Percentiles rank a stretch among this genome's conserved stretches.
Conservation (phyloP, 2,797 vertebrate species). For the Anas bernieri region DNA sequence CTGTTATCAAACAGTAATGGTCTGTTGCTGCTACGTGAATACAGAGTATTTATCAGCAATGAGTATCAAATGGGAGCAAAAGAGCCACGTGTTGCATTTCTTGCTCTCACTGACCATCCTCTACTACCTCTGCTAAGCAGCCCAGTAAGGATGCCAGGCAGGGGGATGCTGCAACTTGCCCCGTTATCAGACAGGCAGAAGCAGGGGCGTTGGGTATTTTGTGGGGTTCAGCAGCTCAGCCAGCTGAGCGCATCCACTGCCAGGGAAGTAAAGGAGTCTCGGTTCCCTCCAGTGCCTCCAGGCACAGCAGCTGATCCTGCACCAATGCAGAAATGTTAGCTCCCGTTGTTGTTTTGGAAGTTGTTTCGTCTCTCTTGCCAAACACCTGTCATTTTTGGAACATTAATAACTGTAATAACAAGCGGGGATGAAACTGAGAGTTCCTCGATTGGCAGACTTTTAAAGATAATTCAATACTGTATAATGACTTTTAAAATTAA, state of each 20-base stretch:
- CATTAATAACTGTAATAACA: slow-evolving; percentile 56
- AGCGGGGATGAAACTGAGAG: slow-evolving; percentile 21
- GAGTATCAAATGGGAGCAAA: neutral
- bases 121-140: fast-evolving
- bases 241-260: neutral
- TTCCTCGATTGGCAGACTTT: slow-evolving; percentile 7
- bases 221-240: neutral
- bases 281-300: neutral
- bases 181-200: neutral
- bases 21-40: slow-evolving; percentile 18
- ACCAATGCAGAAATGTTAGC: neutral
- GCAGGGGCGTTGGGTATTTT: neutral
- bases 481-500: slow-evolving; percentile 21
- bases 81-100: neutral
- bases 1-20: neutral
- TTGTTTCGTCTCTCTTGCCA: slow-evolving; percentile 24
- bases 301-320: neutral
- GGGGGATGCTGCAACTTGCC: neutral
- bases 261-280: neutral
- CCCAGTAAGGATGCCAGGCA: neutral
- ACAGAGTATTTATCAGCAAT: neutral
- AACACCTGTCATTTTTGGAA: slow-evolving; percentile 10
- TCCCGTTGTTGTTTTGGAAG: neutral
- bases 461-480: slow-evolving; percentile 14
- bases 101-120: fast-evolving